Evolutionary conservation across 2,113 vertebrate genomes (phyloP).

Genomic region (Clinocottus analis): DNA sequence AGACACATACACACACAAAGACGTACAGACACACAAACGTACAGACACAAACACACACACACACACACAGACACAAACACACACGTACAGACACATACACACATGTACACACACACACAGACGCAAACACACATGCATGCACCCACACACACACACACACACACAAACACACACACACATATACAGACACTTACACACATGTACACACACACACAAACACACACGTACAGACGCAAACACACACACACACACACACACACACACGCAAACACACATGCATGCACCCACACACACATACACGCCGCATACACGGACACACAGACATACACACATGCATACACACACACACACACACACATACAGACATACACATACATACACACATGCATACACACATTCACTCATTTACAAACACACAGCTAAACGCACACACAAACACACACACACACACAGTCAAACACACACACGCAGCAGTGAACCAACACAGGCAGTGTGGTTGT

Average conservation of each 20-base stretch:
- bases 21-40: constrained; percentile 12
- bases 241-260: constrained; percentile 8
- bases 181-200: no score
- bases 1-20: constrained; percentile 2
- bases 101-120: constrained; percentile 6
- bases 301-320: constrained; percentile 12
- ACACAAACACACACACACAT: constrained; percentile 2
- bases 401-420: constrained; percentile 8
- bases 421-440: neutral
- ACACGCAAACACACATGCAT: constrained; percentile 19
- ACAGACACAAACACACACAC: constrained; percentile 4
- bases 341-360: constrained; percentile 15
- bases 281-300: neutral
- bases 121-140: neutral
- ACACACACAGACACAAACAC: constrained; percentile 1
- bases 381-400: neutral
- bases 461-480: neutral
- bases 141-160: constrained; percentile 8
- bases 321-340: no score
- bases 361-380: neutral
- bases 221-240: neutral
- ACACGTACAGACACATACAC: no score
- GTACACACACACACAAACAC: constrained; percentile 2
- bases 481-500: constrained; percentile 13
- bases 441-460: constrained; percentile 5